Conservation (phyloP, 2,888 invertebrate genomes). For the Heliconius erato region DNA sequence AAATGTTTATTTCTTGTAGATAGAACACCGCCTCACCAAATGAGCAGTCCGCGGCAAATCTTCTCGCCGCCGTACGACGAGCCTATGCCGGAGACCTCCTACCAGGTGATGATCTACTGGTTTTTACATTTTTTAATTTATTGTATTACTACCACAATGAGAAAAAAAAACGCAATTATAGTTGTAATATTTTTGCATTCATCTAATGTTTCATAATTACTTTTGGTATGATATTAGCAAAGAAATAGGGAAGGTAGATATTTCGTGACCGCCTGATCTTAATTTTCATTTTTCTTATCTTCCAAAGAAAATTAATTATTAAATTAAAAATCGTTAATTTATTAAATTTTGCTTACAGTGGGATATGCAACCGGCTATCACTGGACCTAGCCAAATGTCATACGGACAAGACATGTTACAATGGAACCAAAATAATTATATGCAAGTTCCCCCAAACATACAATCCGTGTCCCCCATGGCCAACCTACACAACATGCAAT, state of each 20-base stretch:
- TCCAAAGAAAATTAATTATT: too few species aligned
- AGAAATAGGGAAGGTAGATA: too few species aligned
- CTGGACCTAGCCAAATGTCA: conserved; percentile 52
- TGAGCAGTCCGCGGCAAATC: conserved; percentile 62
- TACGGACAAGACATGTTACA: conserved; percentile 46
- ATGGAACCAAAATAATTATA: conserved; percentile 52
- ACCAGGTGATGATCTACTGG: conserved; percentile 41
- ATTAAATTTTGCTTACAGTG: conserved; percentile 47
- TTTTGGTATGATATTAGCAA: too few species aligned
- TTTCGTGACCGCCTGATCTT: too few species aligned
- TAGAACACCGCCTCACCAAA: conserved; percentile 62
- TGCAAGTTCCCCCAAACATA: conserved; percentile 51
- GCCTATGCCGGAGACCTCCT: conserved; percentile 43
- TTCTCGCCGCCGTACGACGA: conserved; percentile 59
- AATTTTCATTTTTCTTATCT: too few species aligned
- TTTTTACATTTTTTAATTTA: not conserved
- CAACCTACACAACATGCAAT: conserved; percentile 49
- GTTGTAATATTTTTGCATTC: too few species aligned
- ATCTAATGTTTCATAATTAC: too few species aligned
- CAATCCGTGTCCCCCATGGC: conserved; percentile 44
- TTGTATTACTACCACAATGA: too few species aligned
- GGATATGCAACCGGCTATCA: conserved; percentile 48
- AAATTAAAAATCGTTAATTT: not conserved
- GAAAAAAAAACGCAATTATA: too few species aligned
- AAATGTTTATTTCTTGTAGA: conserved; percentile 40